Base-by-base conservation (phyloP, 2,113 vertebrate genomes). In the Oreocharis arfaki region DNA sequence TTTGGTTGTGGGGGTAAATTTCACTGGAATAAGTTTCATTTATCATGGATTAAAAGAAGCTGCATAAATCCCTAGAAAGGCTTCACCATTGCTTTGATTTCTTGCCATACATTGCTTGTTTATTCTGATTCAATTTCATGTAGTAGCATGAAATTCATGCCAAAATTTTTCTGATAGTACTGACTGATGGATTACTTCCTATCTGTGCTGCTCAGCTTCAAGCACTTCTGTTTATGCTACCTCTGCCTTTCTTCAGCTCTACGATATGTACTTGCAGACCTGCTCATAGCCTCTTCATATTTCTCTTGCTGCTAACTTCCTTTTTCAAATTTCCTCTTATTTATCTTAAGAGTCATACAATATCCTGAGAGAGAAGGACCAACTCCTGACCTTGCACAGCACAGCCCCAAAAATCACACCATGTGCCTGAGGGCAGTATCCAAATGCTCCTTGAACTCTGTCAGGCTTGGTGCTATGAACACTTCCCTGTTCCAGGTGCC, bases 111-210 rank as follows among this genome's bases (percentile, higher is more conserved):
- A 27, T 21, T 86, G 49, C 80, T 84, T 93, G 88, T 93, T 56
- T 78, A 68, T 94, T 95, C 96, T 92, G 80, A 91, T 86, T 94
- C 23, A 35, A 59, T 94, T 92, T 92, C 73, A 84, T 21, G 65
- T 93, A 76, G 49, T 27, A 89, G 95, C 65, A 89, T 69, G 74
- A 93, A 94, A 94, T 91, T 75, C 32, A 81, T 69, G 88, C 85
- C 92, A 89, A 89, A 85, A 60, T 82, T 87, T 57, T 90, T 69
- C 73, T 84, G 85, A 94, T 92, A 81, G 80, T 86, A 57, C 69
- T 81, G 76, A 93, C 80, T 84, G 95, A 96, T 82, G 93, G 69
- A 96, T 93, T 95, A 53, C n/a, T 87, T 94, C 86, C 56, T 95
- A 82, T 87, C 83, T 79, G n/a, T 39, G 73, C 69, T 7, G 35